Evolutionary conservation across 2,797 vertebrate genomes (phyloP), one percentile per base, ranked within the genome.

Genomic region (Cirrhinus mrigala): DNA sequence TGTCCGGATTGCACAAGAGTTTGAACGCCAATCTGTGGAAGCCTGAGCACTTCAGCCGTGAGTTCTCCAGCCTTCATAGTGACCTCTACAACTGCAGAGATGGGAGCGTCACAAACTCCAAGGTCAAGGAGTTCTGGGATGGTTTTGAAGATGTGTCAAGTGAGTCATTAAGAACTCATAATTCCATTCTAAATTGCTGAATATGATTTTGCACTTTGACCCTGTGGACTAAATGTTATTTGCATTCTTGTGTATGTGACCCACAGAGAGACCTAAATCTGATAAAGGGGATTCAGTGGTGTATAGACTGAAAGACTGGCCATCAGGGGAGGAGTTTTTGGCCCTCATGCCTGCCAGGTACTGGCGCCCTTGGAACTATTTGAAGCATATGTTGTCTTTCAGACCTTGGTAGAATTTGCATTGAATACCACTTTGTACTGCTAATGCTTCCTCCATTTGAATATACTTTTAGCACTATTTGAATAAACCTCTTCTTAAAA

Each of bases 111-210:
- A 96, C 97, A 88, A 99, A 96, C 93, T 94, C 96, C 48, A 97
- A 95, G 7, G 97, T 99, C 92, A 99, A 99, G 89, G 98, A 99
- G 90, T 99, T 99, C 95, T 99, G 98, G 98, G 98, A 99, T 90
- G 98, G 98, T 91, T 99, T 99, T 93, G 98, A 99, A 94, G 98
- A 99, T 91, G 95, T 98, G 89, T 97, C 97, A 80, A 99, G 98
- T 99, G 95, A 83, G 98, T 93, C 52, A 24, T 60, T 24, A 44
- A 71, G 40, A 14, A 48, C 5, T 83, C 0, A 54, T 22, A 18
- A 37, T 62, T 68, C 16, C 9, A 37, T 58, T 85, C 11, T 62
- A 15, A 50, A 60, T 27, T 22, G 4, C 46, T 24, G 74, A 66
- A 68, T 75, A 18, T 7, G n/a, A 78, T 29, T 74, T 74, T n/a